Conservation (phyloP, 2,888 invertebrate species). For the Listrodromus nycthemerus region DNA sequence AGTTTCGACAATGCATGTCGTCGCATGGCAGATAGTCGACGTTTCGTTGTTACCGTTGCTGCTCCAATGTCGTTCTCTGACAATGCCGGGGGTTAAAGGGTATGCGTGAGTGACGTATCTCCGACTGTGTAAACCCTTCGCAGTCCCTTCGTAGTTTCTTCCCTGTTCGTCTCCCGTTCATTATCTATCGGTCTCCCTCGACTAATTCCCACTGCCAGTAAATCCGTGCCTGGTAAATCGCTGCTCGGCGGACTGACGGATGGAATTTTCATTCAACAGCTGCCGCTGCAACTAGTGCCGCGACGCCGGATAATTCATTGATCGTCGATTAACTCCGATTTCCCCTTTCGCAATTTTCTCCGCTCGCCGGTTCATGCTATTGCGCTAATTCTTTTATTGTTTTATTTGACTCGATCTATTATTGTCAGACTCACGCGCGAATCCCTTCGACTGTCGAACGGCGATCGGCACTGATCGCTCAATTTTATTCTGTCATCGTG, state of each 20-base stretch:
- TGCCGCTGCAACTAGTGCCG: constrained; percentile 25
- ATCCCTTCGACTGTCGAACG: neutral
- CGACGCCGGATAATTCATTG: constrained; percentile 54
- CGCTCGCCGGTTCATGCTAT: constrained; percentile 24
- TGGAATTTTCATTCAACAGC: constrained; percentile 62
- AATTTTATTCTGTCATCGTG: neutral
- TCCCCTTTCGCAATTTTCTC: constrained; percentile 27
- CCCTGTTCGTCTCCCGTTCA: constrained; percentile 45
- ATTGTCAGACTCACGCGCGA: neutral
- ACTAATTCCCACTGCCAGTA: constrained; percentile 28
- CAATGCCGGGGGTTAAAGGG: constrained; percentile 36
- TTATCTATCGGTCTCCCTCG: constrained; percentile 56
- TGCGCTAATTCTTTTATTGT: constrained; percentile 21
- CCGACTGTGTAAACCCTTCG: constrained; percentile 34
- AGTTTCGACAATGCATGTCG: constrained; percentile 18
- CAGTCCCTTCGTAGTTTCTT: constrained; percentile 22
- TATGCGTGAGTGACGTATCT: constrained; percentile 57
- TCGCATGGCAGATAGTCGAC: constrained; percentile 14
- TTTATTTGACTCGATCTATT: constrained; percentile 29
- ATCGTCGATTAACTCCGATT: constrained; percentile 55
- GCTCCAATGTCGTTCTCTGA: constrained; percentile 20
- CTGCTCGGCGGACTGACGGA: constrained; percentile 47
- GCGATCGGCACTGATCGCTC: constrained; percentile 6
- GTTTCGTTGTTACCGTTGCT: constrained; percentile 41
- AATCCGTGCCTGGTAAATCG: constrained; percentile 54